Evolutionary conservation across 2,888 invertebrate genomes (phyloP).

Genomic region (Eurytoma adleriae): DNA sequence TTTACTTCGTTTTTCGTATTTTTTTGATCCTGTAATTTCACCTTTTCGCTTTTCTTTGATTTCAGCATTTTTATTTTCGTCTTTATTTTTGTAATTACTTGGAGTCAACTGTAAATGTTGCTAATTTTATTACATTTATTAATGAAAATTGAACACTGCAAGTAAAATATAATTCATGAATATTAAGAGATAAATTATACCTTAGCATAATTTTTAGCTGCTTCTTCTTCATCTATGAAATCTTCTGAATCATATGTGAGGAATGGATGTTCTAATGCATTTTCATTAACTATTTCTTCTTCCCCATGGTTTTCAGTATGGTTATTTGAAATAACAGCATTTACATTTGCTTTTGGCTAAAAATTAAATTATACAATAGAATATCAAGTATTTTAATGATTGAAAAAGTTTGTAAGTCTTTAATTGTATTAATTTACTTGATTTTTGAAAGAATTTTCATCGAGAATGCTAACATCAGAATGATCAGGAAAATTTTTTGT

Average conservation of each 20-base stretch:
- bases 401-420: not conserved
- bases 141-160: not conserved
- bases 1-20: slow-evolving; percentile 17
- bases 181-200: slow-evolving; percentile 20
- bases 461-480: slow-evolving; percentile 31
- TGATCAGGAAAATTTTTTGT: not conserved
- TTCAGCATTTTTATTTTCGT: not conserved
- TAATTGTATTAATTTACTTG: slow-evolving; percentile 10
- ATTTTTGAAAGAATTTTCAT: slow-evolving; percentile 15
- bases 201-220: not conserved
- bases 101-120: not conserved
- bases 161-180: not conserved
- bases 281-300: slow-evolving; percentile 6
- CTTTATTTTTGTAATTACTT: not conserved
- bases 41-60: not conserved
- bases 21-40: not conserved
- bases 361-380: not conserved
- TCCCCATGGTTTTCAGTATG: slow-evolving; percentile 1
- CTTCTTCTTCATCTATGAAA: slow-evolving; percentile 30
- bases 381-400: not conserved
- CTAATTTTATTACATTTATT: slow-evolving; percentile 7
- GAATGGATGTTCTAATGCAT: slow-evolving; percentile 37
- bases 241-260: slow-evolving; percentile 53
- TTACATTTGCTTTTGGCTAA: not conserved
- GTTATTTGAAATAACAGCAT: not conserved